These are phyloP conservation scores for Amphimallon solstitiale DNA, from an alignment of 2,888 invertebrate species.

Conservation along the genomic window DNA sequence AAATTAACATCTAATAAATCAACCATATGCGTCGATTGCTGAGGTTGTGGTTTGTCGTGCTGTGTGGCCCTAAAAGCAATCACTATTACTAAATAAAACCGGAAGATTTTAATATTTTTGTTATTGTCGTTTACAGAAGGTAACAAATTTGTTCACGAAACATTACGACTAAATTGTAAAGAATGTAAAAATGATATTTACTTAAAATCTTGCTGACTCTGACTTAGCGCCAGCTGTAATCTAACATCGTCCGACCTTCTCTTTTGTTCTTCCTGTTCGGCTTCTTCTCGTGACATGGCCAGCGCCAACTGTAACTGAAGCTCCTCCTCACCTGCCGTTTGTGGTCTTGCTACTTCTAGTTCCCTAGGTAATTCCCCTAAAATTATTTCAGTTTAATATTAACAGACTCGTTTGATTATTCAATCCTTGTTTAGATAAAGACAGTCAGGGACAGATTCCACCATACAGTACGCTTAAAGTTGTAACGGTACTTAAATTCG, in stretches of 20 bases:
- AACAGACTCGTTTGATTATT: no score
- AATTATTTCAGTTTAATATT: background rate
- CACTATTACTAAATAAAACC: conserved; percentile 6
- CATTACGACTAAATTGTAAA: no score
- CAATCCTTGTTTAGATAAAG: no score
- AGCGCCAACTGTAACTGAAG: conserved; percentile 96
- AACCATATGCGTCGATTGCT: conserved; percentile 70
- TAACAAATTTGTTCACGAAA: conserved; percentile 5
- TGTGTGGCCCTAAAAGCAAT: conserved; percentile 51
- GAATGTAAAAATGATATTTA: conserved; percentile 56
- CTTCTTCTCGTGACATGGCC: conserved; percentile 98
- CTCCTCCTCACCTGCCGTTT: conserved; percentile 98
- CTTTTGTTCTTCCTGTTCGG: conserved; percentile 94
- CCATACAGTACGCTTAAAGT: no score
- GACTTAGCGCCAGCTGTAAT: conserved; percentile 90
- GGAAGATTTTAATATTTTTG: conserved; percentile 4
- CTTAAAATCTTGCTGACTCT: conserved; percentile 94
- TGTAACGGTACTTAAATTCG: no score
- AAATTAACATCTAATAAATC: conserved; percentile 86
- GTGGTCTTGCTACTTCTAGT: conserved; percentile 92
- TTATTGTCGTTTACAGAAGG: background rate
- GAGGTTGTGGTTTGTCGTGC: conserved; percentile 40
- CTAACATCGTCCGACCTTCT: conserved; percentile 95
- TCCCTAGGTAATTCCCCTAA: conserved; percentile 68
- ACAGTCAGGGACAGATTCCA: no score